Base-by-base conservation (phyloP, 2,888 invertebrate genomes). In the Nomada flava region DNA sequence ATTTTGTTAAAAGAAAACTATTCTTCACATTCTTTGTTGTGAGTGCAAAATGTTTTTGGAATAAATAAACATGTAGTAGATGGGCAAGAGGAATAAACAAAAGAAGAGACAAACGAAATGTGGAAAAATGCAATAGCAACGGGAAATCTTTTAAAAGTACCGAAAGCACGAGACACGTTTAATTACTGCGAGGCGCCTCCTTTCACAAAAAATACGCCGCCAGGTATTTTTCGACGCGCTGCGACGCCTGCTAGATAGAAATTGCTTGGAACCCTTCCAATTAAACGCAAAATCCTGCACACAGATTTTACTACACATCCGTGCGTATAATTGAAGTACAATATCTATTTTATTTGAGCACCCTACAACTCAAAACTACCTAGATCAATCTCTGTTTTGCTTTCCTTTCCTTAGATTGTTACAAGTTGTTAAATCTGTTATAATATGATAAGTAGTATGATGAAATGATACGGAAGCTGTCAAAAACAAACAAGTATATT, bases 161-260 rank as follows among this genome's bases (percentile, higher is more conserved):
- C 36, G 36, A 53, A 62, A 70, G 76, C 67, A 78, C 52, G 64
- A 73, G 68, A 62, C 57, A 26, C 44, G 78, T 72, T 73, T 75
- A 84, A 79, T 76, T 84, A 75, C 59, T 29, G n/a, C 62, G 50
- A 64, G 70, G 67, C 29, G 53, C 59, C 55, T 55, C 36, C 18
- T 63, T 20, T 59, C 36, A 64, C 60, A 74, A 29, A 42, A 29
- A 7, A 15, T 23, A 13, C 15, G 7, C 36, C 52, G 29, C 20
- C 52, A 57, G 60, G 55, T 63, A 79, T 76, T 76, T 78, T 76
- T 53, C 29, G 26, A 67, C 62, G 72, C 69, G 23, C 26, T 68
- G 26, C 36, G 36, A 67, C 50, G 20, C 50, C 63, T 50, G 52
- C 57, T 53, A 44, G 60, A 50, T 64, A 67, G 57, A 74, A 64